A percentile compares a stretch with the other conserved stretches of the same genome.
These are phyloP conservation scores for Hypomecis punctinalis DNA, from an alignment of 2,888 invertebrate genomes.

Conservation along the genomic window DNA sequence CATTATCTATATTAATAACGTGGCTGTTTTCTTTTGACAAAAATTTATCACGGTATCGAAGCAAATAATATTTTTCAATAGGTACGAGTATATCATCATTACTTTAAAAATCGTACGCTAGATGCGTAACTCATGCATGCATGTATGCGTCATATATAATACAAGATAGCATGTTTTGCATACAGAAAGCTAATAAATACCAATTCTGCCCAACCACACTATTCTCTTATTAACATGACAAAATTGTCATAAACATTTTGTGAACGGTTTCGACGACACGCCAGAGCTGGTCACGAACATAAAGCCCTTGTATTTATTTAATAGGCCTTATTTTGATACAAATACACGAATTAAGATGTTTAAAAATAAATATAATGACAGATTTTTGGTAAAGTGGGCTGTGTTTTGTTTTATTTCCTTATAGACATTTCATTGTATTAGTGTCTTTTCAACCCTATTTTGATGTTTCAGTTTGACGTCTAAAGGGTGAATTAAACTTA, in stretches of 20 bases:
- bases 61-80: too few species aligned
- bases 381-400: neutral
- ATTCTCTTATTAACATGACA: conserved; percentile 44
- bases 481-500: too few species aligned
- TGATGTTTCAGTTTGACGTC: too few species aligned
- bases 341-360: conserved; percentile 22
- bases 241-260: conserved; percentile 63
- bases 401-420: neutral
- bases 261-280: conserved; percentile 61
- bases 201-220: conserved; percentile 40
- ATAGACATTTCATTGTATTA: too few species aligned
- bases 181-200: conserved; percentile 2
- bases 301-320: conserved; percentile 44
- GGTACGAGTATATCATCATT: too few species aligned
- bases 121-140: too few species aligned
- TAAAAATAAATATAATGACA: conserved; percentile 13
- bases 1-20: too few species aligned
- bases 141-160: too few species aligned
- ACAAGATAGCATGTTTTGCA: neutral
- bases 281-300: conserved; percentile 37
- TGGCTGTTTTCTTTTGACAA: too few species aligned
- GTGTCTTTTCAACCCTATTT: too few species aligned
- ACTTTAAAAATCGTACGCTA: too few species aligned
- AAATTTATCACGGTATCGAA: too few species aligned
- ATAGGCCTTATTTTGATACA: conserved; percentile 25